Conservation (phyloP, 2,113 vertebrate genomes). For the Lipophrys pholis region DNA sequence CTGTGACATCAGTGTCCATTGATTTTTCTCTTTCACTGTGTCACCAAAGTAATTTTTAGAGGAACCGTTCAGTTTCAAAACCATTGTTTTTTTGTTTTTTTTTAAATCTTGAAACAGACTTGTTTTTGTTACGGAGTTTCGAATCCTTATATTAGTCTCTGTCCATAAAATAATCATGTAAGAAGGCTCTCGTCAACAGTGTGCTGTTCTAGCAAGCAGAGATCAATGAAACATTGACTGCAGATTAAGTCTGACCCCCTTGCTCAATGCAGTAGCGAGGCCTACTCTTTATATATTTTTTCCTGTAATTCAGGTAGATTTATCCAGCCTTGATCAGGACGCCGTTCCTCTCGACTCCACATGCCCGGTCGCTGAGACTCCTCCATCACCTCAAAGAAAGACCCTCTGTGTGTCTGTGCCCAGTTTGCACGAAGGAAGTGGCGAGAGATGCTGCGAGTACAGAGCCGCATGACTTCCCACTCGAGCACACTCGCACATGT, state of each 20-base stretch:
- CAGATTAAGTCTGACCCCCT: not conserved
- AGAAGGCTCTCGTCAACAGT: no score
- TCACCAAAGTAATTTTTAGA: no score
- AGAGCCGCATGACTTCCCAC: slow-evolving; percentile 62
- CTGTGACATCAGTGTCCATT: no score
- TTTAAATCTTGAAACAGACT: no score
- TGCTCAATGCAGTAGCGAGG: not conserved
- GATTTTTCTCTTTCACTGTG: no score
- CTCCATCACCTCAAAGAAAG: slow-evolving; percentile 55
- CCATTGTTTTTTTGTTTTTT: no score
- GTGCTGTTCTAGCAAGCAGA: not conserved
- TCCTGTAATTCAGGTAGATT: slow-evolving; percentile 13
- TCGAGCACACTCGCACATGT: slow-evolving; percentile 25
- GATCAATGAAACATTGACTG: not conserved
- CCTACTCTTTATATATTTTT: slow-evolving; percentile 11
- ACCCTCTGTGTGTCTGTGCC: slow-evolving; percentile 48
- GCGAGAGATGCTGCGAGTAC: slow-evolving; percentile 38
- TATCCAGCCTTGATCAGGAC: slow-evolving; percentile 5
- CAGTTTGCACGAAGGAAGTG: slow-evolving; percentile 44
- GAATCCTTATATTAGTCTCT: no score
- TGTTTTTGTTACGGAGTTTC: no score
- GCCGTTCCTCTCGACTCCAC: not conserved
- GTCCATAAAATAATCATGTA: no score
- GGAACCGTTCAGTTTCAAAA: no score
- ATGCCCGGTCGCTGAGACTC: slow-evolving; percentile 8